Evolutionary conservation across 2,888 invertebrate genomes (phyloP), one percentile per base, ranked within the genome.

Genomic region (Anarsia innoxiella): DNA sequence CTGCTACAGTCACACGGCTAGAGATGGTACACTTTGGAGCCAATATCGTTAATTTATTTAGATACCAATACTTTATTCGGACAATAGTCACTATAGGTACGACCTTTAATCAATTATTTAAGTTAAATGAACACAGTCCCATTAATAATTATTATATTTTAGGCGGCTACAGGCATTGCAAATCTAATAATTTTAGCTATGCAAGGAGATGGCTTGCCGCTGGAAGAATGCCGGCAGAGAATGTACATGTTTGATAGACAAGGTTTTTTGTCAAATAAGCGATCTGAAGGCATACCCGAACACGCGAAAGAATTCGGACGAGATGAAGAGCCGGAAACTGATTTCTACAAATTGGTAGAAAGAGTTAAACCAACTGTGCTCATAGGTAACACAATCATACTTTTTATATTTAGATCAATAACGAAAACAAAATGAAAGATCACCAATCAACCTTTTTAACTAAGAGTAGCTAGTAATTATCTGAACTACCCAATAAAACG

Each of bases 181-280:
- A 90, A 93, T 71, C 87, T 98, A 37, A 87, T 93, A 36, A 91
- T 92, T 0, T 89, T 91, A 66, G 96, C 96, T 0, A 93, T 98
- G 94, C 82, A 89, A 37, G 88, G 89, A 32, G 86, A 87, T 23
- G 87, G 88, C 2, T 39, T 82, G 9, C 44, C 69, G 1, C 42
- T 56, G 34, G 66, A 84, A 54, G 91, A 95, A 45, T 97, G 97
- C 0, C 80, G 90, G 31, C 82, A 85, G 27, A 91, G 89, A 58
- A 94, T 99, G 45, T 97, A 91, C 89, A 91, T 99, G 92, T 91
- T 94, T 49, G 98, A 99, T 60, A 89, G 94, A 31, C 90, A 93
- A 54, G 99, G 98, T 3, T 80, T 97, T 6, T 70, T 97, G 39
- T 91, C 93, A 0, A 51, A 14, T 46, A 83, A 82, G n/a, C 83